Base-by-base conservation (phyloP, 2,797 vertebrate genomes). In the Hemibagrus guttatus region DNA sequence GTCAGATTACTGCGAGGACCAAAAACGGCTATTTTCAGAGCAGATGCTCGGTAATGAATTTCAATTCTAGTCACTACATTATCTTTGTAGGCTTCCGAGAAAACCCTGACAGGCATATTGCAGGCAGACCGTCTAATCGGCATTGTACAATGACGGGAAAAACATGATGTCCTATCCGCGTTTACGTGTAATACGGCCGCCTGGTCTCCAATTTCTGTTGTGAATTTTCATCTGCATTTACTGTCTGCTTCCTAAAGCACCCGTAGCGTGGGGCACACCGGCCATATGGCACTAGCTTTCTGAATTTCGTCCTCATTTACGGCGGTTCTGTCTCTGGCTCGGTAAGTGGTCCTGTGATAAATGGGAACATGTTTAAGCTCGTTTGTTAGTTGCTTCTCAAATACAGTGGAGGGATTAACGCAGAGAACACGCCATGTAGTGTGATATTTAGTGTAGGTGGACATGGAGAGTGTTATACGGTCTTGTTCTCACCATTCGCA, bases 1-100 rank as follows among this genome's bases (percentile, higher is more conserved):
- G 90, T 84, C 78, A 84, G 66, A 63, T 87, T 74, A 75, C 84
- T 84, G 42, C 86, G 75, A 85, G 81, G 85, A 88, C 86, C 85
- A 81, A 89, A 87, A 78, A 63, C 87, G 81, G 64, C 89, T 42
- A 54, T 89, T 74, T 87, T 82, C 80, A 54, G 86, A 52, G 81
- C 81, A 88, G 72, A 68, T 46, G 83, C 88, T 87, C 88, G 80
- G 80, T 80, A 56, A 91, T 87, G 6, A 64, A 75, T 82, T 85
- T 72, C 58, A 42, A 82, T 74, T 68, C 49, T 75, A 35, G 69
- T 66, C 5, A 13, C 56, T 39, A 14, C 7, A 28, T 66, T 68
- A 35, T 71, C 35, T 68, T 39, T 72, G 12, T 69, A 49, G 52
- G 39, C 14, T 28, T 3, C 23, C 9, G 35, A 16, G 46, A 56